Base-by-base conservation (phyloP, 2,113 vertebrate species). In the Pachypanchax playfairii region DNA sequence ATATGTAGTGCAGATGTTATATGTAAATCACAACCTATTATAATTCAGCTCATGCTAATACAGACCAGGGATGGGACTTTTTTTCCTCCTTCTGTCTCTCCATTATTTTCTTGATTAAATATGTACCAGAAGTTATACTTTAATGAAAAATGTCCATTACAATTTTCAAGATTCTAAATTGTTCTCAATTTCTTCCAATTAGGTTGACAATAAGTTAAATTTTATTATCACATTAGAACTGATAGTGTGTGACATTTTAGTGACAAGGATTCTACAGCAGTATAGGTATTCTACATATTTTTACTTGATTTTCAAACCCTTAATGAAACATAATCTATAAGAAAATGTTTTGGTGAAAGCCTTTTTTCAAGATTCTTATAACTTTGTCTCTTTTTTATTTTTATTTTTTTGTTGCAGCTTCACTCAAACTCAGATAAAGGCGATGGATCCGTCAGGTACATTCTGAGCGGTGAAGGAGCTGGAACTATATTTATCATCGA, bases 381-480 rank as follows among this genome's bases (percentile, higher is more conserved):
- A 6, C 6, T 72, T 20, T 73, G 15, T 75, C 18, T 79, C 54
- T 1, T 48, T 42, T 64, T 12, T 18, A 87, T 86, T 87, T n/a
- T n/a, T n/a, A n/a, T n/a, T 1, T 48, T 42, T 64, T 12, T 18
- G 87, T 86, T 87, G 2, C 92, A 99, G 97, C 91, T 99, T 63
- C 97, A 98, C 88, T 99, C 97, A 60, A 99, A 99, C 92, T 98
- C 97, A 0, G 97, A 99, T 90, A 98, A 98, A 92, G 97, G 97
- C 36, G 97, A 99, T 72, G 97, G 97, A 58, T 95, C 96, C 20
- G 95, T 99, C 76, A 94, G 95, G 81, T 99, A 99, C 85, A 95
- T 99, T 56, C 94, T 99, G 71, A 96, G 95, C 46, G 97, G 97
- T 63, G 97, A 99, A 90, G 97, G 97, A 24, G 96, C 97, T 0